These are phyloP conservation scores for Drosophila azteca DNA, from an alignment of 1,140 invertebrate genomes.

Conservation along the genomic window DNA sequence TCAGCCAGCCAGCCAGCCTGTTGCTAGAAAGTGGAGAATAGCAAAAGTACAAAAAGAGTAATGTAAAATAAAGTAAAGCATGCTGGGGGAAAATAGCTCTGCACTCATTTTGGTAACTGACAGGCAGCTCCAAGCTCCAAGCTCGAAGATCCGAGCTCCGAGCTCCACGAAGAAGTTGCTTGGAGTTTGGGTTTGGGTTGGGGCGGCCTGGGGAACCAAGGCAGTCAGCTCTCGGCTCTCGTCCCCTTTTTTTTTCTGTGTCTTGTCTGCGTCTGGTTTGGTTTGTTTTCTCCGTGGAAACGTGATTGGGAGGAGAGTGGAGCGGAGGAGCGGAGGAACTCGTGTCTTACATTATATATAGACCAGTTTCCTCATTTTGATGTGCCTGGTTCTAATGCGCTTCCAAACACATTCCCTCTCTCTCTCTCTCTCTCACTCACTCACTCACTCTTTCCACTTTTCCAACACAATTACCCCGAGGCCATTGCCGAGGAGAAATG, in stretches of 20 bases:
- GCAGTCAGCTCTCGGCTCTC: conserved; percentile 24
- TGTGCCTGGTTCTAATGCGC: conserved; percentile 57
- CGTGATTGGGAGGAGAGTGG: conserved; percentile 38
- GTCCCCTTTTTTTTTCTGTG: conserved; percentile 49
- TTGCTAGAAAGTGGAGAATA: conserved; percentile 71
- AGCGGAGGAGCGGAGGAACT: conserved; percentile 60
- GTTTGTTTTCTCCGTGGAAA: conserved; percentile 66
- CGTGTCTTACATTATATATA: conserved; percentile 64
- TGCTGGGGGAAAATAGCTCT: conserved; percentile 72
- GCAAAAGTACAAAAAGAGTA: conserved; percentile 31
- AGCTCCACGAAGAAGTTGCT: too few species aligned
- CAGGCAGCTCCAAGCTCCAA: conserved; percentile 17
- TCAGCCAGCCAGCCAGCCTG: conserved; percentile 43
- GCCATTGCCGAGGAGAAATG: background rate
- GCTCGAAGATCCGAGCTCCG: too few species aligned
- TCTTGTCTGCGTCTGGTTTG: conserved; percentile 58
- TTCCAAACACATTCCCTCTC: conserved; percentile 6
- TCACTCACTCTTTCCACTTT: conserved; percentile 5
- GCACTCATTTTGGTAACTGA: conserved; percentile 79
- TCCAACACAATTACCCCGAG: conserved; percentile 41
- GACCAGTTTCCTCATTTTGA: conserved; percentile 68
- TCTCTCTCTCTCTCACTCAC: too few species aligned
- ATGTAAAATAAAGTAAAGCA: conserved; percentile 58
- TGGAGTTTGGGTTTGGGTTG: background rate
- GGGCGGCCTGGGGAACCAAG: conserved; percentile 11